phyloP scores from a whole-genome alignment of 1,140 invertebrate genomes.

The Ceratina japonica region DNA sequence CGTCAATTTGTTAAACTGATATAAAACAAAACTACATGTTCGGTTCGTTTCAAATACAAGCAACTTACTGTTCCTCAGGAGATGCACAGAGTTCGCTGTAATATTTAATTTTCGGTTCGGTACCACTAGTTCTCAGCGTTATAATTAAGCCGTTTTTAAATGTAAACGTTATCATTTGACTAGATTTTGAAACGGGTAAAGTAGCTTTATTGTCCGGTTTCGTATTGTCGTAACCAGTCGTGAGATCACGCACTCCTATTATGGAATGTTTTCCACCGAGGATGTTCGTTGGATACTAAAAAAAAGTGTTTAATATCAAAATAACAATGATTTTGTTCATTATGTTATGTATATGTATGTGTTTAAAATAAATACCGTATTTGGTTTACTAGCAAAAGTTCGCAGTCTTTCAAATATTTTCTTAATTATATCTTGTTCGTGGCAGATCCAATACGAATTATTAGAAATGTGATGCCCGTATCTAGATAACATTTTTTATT shows the following conservation, averaged over 20 bases:
- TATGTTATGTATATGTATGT: not conserved
- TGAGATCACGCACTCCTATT: conserved; percentile 90
- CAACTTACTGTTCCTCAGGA: conserved; percentile 82
- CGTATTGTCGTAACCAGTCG: conserved; percentile 91
- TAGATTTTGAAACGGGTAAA: conserved; percentile 88
- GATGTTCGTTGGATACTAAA: conserved; percentile 89
- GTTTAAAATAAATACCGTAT: conserved; percentile 82
- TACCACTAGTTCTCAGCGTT: conserved; percentile 97
- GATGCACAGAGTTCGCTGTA: conserved; percentile 93
- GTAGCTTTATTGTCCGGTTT: conserved; percentile 86
- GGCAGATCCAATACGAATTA: conserved; percentile 94
- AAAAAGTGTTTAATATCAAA: conserved; percentile 52
- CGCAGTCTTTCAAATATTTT: conserved; percentile 91
- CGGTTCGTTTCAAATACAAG: not conserved
- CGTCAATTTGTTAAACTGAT: not conserved
- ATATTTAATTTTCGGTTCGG: conserved; percentile 99
- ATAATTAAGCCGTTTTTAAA: conserved; percentile 93
- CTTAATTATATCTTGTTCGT: conserved; percentile 86
- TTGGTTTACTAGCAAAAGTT: conserved; percentile 83
- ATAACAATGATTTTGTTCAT: not conserved
- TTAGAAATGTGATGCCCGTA: conserved; percentile 91
- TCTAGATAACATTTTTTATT: conserved; percentile 63
- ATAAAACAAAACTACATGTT: conserved; percentile 14
- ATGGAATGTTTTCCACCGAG: conserved; percentile 87
- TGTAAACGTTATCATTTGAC: conserved; percentile 98